Base-by-base conservation (phyloP, 2,888 invertebrate species). In the Fragum whitleyi region DNA sequence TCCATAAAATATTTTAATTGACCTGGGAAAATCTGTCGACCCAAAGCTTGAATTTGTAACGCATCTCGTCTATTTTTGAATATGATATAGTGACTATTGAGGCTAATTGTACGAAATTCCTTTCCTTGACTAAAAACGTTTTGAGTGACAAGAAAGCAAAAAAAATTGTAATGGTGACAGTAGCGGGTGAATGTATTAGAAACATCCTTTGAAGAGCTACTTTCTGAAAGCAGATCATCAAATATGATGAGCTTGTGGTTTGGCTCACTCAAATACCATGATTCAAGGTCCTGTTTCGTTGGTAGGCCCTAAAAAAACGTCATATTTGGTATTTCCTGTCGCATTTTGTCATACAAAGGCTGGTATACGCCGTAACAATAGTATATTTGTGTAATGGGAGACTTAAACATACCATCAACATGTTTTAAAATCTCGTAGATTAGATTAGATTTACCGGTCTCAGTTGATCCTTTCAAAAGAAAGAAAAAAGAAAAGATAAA, bases 31-130 rank as follows among this genome's bases (percentile, higher is more conserved):
- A 85, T 76, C 51, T 83, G 82, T 42, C 81, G 77, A 6, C 85
- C 82, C 55, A 81, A 76, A 11, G 76, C 73, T 39, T 74, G 69
- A 36, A 81, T 73, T 71, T 86, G 83, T 11, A 79, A 69, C 21
- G 76, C 70, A 70, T 86, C 83, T 42, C 80, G 51, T 2, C 68
- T 55, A 55, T 78, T 85, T 74, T 77, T 81, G 57, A 81, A 81
- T 23, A 81, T 55, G 42, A 81, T 74, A 59, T 83, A 85, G n/a
- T 83, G 80, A 0, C 78, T 83, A 53, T 85, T 85, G 1, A 85
- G 29, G 57, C 79, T 74, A 19, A 82, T 85, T 47, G 85, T 82
- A 2, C 82, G 81, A 42, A 81, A 79, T 62, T 73, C 75, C 42
- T 59, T 62, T 42, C 78, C 81, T n/a, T 65, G 42, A 23, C 57